These are phyloP conservation scores for Pseudachorutes palmiensis DNA, from an alignment of 1,140 invertebrate genomes.

Conservation along the genomic window DNA sequence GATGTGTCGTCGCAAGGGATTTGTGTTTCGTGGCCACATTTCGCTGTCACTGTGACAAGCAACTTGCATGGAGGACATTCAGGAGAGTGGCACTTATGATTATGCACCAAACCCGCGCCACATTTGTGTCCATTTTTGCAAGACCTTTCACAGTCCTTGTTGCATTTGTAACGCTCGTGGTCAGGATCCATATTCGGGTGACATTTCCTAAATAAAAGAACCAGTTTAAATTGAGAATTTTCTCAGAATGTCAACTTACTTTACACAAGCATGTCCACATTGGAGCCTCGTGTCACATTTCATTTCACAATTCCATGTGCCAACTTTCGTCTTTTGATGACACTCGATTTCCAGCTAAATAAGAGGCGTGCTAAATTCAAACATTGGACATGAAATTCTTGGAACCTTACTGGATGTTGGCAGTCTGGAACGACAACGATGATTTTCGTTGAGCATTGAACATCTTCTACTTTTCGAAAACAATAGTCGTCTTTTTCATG, in stretches of 20 bases:
- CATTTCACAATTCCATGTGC: slow-evolving; percentile 10
- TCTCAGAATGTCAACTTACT: not conserved
- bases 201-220: slow-evolving; percentile 17
- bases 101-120: not conserved
- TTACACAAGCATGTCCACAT: slow-evolving; percentile 34
- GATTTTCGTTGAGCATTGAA: slow-evolving; percentile 11
- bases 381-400: not conserved
- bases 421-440: not conserved
- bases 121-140: slow-evolving; percentile 9
- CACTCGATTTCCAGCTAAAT: slow-evolving; percentile 22
- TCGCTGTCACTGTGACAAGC: not conserved
- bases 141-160: slow-evolving; percentile 21
- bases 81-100: not conserved
- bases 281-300: slow-evolving; percentile 24
- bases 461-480: not conserved
- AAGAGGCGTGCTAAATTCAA: not conserved
- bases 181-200: slow-evolving; percentile 30
- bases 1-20: not conserved
- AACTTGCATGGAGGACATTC: too few species aligned
- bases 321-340: slow-evolving; percentile 3
- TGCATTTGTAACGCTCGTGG: slow-evolving; percentile 24
- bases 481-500: slow-evolving; percentile 14
- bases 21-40: not conserved
- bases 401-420: slow-evolving; percentile 13
- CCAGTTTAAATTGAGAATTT: not conserved